Conservation (phyloP, 2,113 vertebrate genomes). For the Pogona vitticeps region DNA sequence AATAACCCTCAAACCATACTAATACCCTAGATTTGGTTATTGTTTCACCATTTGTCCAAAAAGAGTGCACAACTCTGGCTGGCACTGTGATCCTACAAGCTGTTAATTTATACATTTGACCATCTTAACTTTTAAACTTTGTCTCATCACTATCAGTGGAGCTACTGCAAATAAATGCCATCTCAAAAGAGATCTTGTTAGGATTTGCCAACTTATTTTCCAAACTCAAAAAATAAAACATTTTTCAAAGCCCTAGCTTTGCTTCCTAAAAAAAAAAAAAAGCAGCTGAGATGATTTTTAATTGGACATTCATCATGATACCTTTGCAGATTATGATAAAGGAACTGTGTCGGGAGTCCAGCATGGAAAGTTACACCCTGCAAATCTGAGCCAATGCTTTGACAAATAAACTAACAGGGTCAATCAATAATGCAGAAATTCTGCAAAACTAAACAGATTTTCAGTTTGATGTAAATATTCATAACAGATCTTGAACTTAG, state of each 20-base stretch:
- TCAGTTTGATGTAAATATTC: neutral
- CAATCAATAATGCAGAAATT: neutral
- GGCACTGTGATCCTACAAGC: too few species aligned
- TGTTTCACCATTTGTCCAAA: too few species aligned
- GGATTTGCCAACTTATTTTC: neutral
- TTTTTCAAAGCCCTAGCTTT: neutral
- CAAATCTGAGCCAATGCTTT: conserved; percentile 1
- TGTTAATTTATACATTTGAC: neutral
- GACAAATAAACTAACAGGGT: neutral
- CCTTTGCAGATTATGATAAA: neutral
- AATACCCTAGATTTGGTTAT: too few species aligned
- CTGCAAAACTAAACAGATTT: conserved; percentile 7
- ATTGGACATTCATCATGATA: conserved; percentile 7
- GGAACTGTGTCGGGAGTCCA: conserved; percentile 4
- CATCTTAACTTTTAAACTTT: neutral
- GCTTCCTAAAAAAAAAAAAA: neutral
- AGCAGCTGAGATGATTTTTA: neutral
- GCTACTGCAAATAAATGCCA: neutral
- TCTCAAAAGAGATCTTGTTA: neutral
- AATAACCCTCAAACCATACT: too few species aligned
- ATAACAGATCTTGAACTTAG: neutral
- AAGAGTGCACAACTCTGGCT: too few species aligned
- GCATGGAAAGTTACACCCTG: neutral
- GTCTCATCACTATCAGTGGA: neutral
- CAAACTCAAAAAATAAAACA: neutral